Evolutionary conservation across 92 coral and sea anemone species (phyloP).

Genomic region (Bergia sp.): DNA sequence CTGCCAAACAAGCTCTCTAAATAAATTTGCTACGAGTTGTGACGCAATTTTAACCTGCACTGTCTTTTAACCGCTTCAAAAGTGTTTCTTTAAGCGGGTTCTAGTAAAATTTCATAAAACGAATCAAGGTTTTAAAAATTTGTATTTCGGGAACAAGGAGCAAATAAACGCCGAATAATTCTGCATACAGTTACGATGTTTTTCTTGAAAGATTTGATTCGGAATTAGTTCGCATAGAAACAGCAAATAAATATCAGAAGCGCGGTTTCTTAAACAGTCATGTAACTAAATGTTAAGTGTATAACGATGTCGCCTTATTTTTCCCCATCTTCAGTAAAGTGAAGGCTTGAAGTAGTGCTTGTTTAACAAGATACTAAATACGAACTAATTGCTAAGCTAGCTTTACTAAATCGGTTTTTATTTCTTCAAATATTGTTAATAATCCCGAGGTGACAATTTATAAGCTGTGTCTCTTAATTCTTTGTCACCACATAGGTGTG

Average conservation of each 20-base stretch:
- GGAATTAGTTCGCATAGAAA: not conserved
- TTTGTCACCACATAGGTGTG: slow-evolving; percentile 77
- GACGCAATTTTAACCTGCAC: not conserved
- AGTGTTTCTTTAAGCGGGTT: not conserved
- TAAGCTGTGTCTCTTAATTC: slow-evolving; percentile 43
- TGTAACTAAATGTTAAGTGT: not conserved
- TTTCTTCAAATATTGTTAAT: slow-evolving; percentile 32
- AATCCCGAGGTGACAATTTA: slow-evolving; percentile 36
- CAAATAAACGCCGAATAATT: not conserved
- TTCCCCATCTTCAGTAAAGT: not conserved
- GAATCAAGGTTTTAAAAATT: not conserved
- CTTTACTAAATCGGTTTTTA: slow-evolving; percentile 43
- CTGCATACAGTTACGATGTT: not conserved
- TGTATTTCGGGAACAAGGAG: not conserved
- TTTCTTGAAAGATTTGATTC: not conserved
- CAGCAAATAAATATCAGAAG: not conserved
- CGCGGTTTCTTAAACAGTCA: not conserved
- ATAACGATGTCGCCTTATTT: not conserved
- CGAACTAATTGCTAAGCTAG: slow-evolving; percentile 39
- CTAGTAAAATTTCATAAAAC: not conserved
- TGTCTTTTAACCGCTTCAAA: not conserved
- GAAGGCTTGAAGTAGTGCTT: not conserved
- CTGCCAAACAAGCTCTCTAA: not conserved
- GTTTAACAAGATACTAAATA: slow-evolving; percentile 32
- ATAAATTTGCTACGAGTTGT: not conserved